phyloP scores from a whole-genome alignment of 2,888 invertebrate genomes.

The Hipparchia sbordonii region DNA sequence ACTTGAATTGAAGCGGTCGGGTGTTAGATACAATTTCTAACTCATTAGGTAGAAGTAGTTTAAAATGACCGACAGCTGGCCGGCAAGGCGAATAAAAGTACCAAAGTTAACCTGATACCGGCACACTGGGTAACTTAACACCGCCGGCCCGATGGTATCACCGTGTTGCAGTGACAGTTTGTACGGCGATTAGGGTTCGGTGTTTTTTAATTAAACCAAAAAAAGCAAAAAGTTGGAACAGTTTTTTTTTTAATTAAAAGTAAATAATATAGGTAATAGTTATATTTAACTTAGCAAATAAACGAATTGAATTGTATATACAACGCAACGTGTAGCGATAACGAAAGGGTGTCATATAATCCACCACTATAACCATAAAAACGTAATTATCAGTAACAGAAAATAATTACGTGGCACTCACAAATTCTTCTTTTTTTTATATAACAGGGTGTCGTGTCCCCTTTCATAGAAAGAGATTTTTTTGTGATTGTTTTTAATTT shows the following conservation, averaged over 20 bases:
- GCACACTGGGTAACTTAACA: conserved; percentile 55
- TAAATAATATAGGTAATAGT: too few relatives aligned
- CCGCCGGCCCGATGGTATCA: conserved; percentile 43
- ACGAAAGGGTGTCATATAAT: too few relatives aligned
- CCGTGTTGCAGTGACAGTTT: conserved; percentile 33
- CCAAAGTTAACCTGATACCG: conserved; percentile 62
- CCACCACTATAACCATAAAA: too few relatives aligned
- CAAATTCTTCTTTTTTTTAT: too few relatives aligned
- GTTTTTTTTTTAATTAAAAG: not conserved
- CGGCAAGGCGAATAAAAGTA: conserved; percentile 51
- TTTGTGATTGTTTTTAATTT: too few relatives aligned
- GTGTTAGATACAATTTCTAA: conserved; percentile 37
- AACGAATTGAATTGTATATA: too few relatives aligned
- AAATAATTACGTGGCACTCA: too few relatives aligned
- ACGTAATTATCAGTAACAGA: too few relatives aligned
- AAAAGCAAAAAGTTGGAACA: not conserved
- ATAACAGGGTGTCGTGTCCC: too few relatives aligned
- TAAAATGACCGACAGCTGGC: conserved; percentile 57
- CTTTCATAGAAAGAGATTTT: too few relatives aligned
- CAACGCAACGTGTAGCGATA: too few relatives aligned
- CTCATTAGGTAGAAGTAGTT: conserved; percentile 38
- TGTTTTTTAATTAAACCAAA: conserved; percentile 22
- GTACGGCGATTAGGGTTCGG: conserved; percentile 31
- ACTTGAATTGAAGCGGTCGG: conserved; percentile 24
- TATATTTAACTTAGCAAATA: too few relatives aligned